phyloP scores from a whole-genome alignment of 2,797 vertebrate genomes.

The Cirrhinus mrigala region DNA sequence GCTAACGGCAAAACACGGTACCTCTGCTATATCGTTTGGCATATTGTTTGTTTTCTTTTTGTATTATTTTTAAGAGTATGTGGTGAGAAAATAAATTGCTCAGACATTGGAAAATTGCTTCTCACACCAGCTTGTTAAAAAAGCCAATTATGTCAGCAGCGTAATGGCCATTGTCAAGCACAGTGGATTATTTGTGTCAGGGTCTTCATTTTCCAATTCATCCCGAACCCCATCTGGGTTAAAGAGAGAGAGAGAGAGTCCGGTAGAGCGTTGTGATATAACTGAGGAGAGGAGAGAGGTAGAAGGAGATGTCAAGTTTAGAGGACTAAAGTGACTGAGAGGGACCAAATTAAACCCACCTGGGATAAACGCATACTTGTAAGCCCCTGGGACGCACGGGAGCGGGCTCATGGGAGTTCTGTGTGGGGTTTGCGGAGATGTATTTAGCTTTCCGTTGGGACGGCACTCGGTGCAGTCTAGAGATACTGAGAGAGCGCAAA shows the following conservation, averaged over 20 bases:
- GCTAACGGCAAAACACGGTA: conserved; percentile 67
- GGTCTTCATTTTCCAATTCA: conserved; percentile 82
- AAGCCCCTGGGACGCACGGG: background rate
- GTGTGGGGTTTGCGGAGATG: conserved; percentile 26
- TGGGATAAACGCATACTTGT: background rate
- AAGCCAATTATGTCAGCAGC: conserved; percentile 79
- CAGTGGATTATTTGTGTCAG: conserved; percentile 80
- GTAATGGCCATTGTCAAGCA: conserved; percentile 79
- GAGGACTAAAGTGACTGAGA: background rate
- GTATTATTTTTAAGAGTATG: conserved; percentile 75
- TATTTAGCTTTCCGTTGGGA: conserved; percentile 17
- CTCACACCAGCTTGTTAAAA: conserved; percentile 80
- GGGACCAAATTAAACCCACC: conserved; percentile 26
- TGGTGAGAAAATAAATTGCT: conserved; percentile 78
- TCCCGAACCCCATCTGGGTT: conserved; percentile 74
- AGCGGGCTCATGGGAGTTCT: conserved; percentile 17
- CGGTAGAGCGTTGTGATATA: conserved; percentile 1
- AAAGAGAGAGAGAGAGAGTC: conserved; percentile 11
- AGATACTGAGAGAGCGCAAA: conserved; percentile 26
- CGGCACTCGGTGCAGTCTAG: background rate
- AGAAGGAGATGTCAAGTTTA: conserved; percentile 21
- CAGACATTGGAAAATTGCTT: conserved; percentile 49
- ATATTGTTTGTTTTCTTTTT: conserved; percentile 66
- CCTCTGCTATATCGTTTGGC: conserved; percentile 62
- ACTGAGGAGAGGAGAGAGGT: background rate